Conservation (phyloP, 2,113 vertebrate species). For the Sinosuthora webbiana region DNA sequence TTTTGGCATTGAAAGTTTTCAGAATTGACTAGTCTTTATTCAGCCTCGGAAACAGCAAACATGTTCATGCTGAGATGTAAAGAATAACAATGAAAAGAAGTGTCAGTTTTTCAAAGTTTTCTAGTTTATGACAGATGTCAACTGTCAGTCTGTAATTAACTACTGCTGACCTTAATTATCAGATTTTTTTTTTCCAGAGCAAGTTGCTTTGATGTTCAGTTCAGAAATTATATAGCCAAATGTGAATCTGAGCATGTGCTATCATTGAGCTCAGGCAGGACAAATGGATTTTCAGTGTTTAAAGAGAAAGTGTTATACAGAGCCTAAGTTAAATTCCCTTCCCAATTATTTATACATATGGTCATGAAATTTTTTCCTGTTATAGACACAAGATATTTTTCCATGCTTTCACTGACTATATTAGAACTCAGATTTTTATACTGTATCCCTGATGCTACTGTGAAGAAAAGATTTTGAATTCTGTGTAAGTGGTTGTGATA, state of each 20-base stretch:
- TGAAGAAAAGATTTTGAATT: neutral
- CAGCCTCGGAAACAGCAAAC: neutral
- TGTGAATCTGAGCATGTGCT: neutral
- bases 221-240: neutral
- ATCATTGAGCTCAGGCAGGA: neutral
- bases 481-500: neutral
- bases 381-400: neutral
- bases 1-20: neutral
- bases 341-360: neutral
- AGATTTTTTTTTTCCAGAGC: neutral
- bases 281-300: neutral
- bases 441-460: neutral
- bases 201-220: neutral
- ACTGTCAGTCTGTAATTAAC: neutral
- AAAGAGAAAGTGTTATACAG: neutral
- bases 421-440: neutral
- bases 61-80: neutral
- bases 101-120: neutral
- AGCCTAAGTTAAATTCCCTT: neutral
- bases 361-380: neutral
- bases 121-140: neutral
- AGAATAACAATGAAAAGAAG: neutral
- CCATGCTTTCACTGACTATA: neutral
- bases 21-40: neutral
- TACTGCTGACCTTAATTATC: neutral